Percentiles rank a stretch among this genome's conserved stretches.
Conservation (phyloP, 2,888 invertebrate species). For the Tenthredo notha region DNA sequence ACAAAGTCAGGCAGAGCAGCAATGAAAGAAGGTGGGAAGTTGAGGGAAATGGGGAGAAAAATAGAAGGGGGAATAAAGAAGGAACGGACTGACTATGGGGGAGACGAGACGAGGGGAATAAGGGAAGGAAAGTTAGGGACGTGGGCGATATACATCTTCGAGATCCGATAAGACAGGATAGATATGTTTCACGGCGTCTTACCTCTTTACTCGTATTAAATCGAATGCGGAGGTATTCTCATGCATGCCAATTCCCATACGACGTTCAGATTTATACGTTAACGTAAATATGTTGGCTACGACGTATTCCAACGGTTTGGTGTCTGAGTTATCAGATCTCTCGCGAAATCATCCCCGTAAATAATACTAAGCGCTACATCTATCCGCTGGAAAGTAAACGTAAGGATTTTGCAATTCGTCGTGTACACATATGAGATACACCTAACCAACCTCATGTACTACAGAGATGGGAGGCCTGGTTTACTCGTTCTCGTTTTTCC, state of each 20-base stretch:
- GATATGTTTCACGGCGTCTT: conserved; percentile 75
- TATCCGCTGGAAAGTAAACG: conserved; percentile 39
- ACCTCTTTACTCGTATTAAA: conserved; percentile 76
- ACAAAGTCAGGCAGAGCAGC: conserved; percentile 56
- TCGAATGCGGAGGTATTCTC: conserved; percentile 76
- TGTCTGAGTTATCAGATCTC: conserved; percentile 55
- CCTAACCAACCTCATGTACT: neutral
- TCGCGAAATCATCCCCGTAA: conserved; percentile 58
- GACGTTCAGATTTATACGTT: conserved; percentile 74
- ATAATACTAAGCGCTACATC: conserved; percentile 57
- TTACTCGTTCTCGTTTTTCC: conserved; percentile 1
- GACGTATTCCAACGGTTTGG: conserved; percentile 39
- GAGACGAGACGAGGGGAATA: conserved; percentile 27
- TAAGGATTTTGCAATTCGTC: conserved; percentile 57
- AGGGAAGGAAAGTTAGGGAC: conserved; percentile 48
- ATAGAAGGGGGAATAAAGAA: neutral
- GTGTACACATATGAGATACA: conserved; percentile 37
- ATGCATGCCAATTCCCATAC: conserved; percentile 76
- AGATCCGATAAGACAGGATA: conserved; percentile 75
- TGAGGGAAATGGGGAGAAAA: conserved; percentile 5
- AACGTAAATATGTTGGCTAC: conserved; percentile 73
- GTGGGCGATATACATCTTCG: conserved; percentile 73
- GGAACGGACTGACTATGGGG: conserved; percentile 13
- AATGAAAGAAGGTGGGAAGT: conserved; percentile 47
- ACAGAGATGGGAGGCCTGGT: neutral